phyloP scores from a whole-genome alignment of 2,888 invertebrate species.

The Ariolimax columbianus region DNA sequence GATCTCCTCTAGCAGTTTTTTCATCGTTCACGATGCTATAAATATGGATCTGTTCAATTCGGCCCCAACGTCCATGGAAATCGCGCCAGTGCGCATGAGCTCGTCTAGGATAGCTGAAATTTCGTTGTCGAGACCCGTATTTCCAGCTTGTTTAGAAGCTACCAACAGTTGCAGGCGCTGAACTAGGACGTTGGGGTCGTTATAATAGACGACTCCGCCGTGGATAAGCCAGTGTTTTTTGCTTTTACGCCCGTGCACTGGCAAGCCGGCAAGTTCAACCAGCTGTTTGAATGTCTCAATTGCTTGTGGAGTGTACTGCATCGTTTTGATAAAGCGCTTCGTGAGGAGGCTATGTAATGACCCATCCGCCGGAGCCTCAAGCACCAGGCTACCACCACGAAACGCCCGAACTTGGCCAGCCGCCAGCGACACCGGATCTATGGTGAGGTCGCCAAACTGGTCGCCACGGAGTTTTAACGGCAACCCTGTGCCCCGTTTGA shows the following conservation, averaged over 20 bases:
- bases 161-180: not conserved
- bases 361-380: not conserved
- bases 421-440: not conserved
- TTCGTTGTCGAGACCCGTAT: not conserved
- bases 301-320: not conserved
- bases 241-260: not conserved
- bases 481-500: not conserved
- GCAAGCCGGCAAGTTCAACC: not conserved
- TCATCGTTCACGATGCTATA: not conserved
- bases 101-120: constrained; percentile 2
- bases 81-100: not conserved
- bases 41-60: not conserved
- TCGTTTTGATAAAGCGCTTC: not conserved
- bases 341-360: not conserved
- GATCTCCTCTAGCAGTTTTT: not conserved
- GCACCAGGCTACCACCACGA: not conserved
- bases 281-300: not conserved
- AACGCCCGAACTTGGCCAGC: not conserved
- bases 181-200: not conserved
- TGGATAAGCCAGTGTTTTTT: not conserved
- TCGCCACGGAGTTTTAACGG: not conserved
- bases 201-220: not conserved
- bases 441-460: not conserved
- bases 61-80: not conserved
- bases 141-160: not conserved